Percentiles rank a stretch among this genome's conserved stretches.
Evolutionary conservation across 2,797 vertebrate genomes (phyloP).

Genomic region (Gorsachius magnificus): DNA sequence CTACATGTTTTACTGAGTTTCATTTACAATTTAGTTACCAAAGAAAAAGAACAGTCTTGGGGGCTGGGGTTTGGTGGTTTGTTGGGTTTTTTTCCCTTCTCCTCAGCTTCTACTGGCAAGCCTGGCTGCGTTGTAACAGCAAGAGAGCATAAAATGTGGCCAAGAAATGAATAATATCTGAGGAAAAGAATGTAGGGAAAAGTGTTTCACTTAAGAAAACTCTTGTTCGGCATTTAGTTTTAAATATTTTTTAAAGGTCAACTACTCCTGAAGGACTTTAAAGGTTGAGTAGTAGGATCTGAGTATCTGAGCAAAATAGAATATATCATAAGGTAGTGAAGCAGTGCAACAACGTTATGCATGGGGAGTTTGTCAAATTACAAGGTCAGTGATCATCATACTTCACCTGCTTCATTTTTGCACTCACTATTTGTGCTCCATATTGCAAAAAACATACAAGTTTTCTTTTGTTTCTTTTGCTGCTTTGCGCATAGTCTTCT

Average conservation of each 20-base stretch:
- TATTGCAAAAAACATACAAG: background rate
- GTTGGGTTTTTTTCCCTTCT: background rate
- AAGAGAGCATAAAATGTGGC: background rate
- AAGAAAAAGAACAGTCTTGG: background rate
- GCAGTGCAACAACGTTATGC: constrained; percentile 16
- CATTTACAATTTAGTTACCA: constrained; percentile 9
- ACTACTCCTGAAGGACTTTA: constrained; percentile 78
- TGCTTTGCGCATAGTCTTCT: background rate
- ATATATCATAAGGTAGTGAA: constrained; percentile 57
- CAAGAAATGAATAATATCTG: background rate
- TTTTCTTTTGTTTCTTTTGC: background rate
- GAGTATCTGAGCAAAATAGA: constrained; percentile 70
- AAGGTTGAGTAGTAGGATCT: constrained; percentile 77
- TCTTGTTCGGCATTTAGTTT: constrained; percentile 37
- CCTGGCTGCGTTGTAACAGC: background rate
- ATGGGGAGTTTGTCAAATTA: constrained; percentile 62
- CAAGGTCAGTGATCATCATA: constrained; percentile 39
- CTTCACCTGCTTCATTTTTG: constrained; percentile 5
- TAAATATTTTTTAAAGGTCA: constrained; percentile 74
- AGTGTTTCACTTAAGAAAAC: constrained; percentile 38
- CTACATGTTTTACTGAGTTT: constrained; percentile 45
- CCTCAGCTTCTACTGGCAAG: background rate
- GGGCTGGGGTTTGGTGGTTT: background rate
- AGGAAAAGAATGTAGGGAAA: background rate
- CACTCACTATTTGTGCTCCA: background rate